Evolutionary conservation across 2,888 invertebrate genomes (phyloP).

Genomic region (Prosopocoilus inquinatus): DNA sequence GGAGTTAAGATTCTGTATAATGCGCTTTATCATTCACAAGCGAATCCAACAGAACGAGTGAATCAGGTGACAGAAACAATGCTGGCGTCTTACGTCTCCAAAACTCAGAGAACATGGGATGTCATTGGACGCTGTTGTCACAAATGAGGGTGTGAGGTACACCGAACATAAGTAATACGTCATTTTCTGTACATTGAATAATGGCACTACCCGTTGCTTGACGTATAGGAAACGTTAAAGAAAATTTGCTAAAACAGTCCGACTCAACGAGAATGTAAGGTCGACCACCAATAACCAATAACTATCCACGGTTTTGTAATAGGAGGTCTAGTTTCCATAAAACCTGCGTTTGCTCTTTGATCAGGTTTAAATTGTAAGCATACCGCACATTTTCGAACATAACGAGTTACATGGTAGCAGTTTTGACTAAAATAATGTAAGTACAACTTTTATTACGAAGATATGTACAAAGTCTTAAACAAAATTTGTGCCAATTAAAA

Average conservation of each 20-base stretch:
- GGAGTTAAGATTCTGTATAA: conserved; percentile 19
- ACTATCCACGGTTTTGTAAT: neutral
- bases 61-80: conserved; percentile 20
- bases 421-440: too few species aligned
- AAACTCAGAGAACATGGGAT: conserved; percentile 30
- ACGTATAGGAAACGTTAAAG: neutral
- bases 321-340: neutral
- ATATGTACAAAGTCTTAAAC: too few species aligned
- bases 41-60: conserved; percentile 19
- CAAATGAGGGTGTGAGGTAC: conserved; percentile 1
- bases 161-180: neutral
- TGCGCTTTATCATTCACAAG: conserved; percentile 23
- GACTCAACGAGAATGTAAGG: neutral
- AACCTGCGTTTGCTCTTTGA: neutral
- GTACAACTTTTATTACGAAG: too few species aligned
- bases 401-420: too few species aligned
- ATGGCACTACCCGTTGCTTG: neutral
- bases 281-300: neutral
- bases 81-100: conserved; percentile 15
- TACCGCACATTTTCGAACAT: neutral
- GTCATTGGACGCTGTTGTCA: conserved; percentile 34
- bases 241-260: conserved; percentile 1
- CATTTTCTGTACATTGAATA: neutral
- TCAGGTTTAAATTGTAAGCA: neutral
- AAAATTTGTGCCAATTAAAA: too few species aligned